Percentiles rank a stretch among this genome's conserved stretches.
Evolutionary conservation across 2,113 vertebrate species (phyloP).

Genomic region (Psephotus haematonotus): DNA sequence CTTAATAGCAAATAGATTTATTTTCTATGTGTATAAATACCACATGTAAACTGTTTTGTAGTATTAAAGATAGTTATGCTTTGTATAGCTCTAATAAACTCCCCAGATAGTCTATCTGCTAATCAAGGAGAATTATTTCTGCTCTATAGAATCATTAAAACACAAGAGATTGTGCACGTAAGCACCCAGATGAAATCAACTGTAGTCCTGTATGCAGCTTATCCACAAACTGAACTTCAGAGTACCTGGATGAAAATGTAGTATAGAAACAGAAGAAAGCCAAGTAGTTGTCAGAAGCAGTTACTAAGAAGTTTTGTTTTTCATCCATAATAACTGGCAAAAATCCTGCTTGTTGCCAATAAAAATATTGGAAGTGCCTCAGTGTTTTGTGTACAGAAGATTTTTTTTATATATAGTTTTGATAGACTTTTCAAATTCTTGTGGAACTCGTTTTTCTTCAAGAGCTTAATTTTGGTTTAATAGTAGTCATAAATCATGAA

Average conservation of each 20-base stretch:
- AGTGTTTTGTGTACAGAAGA: not conserved
- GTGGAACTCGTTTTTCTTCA: slow-evolving; percentile 44
- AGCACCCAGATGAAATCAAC: not conserved
- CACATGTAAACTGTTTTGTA: not conserved
- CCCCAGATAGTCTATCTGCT: not conserved
- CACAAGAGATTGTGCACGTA: not conserved
- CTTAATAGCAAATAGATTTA: not conserved
- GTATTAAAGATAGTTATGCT: not conserved
- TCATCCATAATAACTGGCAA: not conserved
- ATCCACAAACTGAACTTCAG: not conserved
- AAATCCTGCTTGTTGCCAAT: slow-evolving; percentile 13
- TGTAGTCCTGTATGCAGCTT: not conserved
- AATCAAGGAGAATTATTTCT: not conserved
- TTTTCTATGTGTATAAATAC: not conserved
- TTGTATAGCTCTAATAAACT: not conserved
- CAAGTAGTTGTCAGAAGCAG: slow-evolving; percentile 43
- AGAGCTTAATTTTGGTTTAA: slow-evolving; percentile 55
- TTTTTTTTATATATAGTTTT: not conserved
- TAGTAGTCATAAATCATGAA: slow-evolving; percentile 65
- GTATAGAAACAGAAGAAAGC: not conserved
- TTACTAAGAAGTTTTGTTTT: slow-evolving; percentile 47
- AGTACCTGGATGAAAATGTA: not conserved
- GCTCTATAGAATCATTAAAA: not conserved
- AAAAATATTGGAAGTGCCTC: slow-evolving; percentile 41
- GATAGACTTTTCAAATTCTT: slow-evolving; percentile 31